Percentiles rank a stretch among this genome's conserved stretches.
Conservation (phyloP, 2,113 vertebrate species). For the Coptodon bakossiorum region DNA sequence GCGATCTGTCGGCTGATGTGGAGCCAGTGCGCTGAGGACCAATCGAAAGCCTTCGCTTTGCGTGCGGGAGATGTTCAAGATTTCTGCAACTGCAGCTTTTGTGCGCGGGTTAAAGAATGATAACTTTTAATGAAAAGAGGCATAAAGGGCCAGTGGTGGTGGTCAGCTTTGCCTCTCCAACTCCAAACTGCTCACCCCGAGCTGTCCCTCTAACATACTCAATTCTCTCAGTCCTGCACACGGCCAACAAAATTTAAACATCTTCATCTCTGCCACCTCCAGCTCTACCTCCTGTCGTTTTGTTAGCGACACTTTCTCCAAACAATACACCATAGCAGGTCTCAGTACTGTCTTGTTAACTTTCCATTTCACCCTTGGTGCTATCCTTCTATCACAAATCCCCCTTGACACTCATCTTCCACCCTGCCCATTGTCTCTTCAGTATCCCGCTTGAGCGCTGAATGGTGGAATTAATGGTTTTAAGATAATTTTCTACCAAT, state of each 20-base stretch:
- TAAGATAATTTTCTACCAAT: background rate
- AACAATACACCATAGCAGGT: background rate
- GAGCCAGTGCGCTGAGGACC: conserved; percentile 70
- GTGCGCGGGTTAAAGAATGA: background rate
- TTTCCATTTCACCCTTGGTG: background rate
- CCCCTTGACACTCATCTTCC: background rate
- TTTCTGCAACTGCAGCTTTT: background rate
- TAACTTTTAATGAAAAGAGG: background rate
- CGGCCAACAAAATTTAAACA: background rate
- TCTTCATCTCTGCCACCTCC: background rate
- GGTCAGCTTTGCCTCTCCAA: background rate
- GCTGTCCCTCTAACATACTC: background rate
- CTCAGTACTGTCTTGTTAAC: background rate
- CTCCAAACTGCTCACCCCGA: background rate
- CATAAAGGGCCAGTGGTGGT: background rate
- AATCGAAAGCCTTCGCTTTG: conserved; percentile 61
- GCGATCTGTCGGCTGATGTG: conserved; percentile 81
- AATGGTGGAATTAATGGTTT: background rate
- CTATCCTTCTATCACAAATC: background rate
- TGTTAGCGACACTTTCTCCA: background rate
- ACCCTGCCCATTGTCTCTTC: background rate
- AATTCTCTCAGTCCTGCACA: background rate
- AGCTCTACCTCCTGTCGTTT: background rate
- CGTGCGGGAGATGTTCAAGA: conserved; percentile 28
- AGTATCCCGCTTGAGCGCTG: background rate